phyloP scores from a whole-genome alignment of 1,140 invertebrate species.

The Lordiphosa mommai region DNA sequence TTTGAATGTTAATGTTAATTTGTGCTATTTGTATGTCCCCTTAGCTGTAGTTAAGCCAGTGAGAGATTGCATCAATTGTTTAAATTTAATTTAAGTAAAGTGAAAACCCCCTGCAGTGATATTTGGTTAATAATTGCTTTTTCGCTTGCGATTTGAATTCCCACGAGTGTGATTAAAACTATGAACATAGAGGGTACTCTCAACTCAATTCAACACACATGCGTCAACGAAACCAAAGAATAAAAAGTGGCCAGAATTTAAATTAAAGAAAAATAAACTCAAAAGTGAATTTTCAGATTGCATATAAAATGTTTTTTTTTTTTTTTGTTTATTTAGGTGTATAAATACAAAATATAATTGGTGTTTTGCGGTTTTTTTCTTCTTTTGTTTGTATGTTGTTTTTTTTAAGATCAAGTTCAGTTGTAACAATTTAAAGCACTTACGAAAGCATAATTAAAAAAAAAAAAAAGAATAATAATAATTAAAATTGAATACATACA shows the following conservation, averaged over 20 bases:
- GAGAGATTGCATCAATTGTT: too few species aligned
- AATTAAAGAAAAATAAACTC: slow-evolving; percentile 16
- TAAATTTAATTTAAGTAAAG: too few species aligned
- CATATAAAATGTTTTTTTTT: slow-evolving; percentile 65
- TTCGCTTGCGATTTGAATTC: too few species aligned
- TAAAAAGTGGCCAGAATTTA: too few species aligned
- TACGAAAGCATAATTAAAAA: slow-evolving; percentile 45
- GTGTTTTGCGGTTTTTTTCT: slow-evolving; percentile 29
- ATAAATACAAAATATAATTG: slow-evolving; percentile 72
- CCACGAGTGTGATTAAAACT: too few species aligned
- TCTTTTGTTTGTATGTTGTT: slow-evolving; percentile 16
- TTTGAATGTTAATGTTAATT: too few species aligned
- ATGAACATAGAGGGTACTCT: too few species aligned
- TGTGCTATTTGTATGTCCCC: too few species aligned
- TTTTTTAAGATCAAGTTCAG: slow-evolving; percentile 59
- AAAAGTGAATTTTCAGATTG: slow-evolving; percentile 24
- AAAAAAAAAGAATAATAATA: slow-evolving; percentile 39
- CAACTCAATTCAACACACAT: neutral
- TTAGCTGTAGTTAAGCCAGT: too few species aligned
- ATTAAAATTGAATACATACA: slow-evolving; percentile 36
- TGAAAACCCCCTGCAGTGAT: too few species aligned
- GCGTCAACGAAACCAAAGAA: slow-evolving; percentile 1
- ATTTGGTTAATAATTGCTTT: too few species aligned
- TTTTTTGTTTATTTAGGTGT: slow-evolving; percentile 44
- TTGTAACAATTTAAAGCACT: slow-evolving; percentile 66